Evolutionary conservation across 1,140 invertebrate species (phyloP).

Genomic region (Drosophila simulans): DNA sequence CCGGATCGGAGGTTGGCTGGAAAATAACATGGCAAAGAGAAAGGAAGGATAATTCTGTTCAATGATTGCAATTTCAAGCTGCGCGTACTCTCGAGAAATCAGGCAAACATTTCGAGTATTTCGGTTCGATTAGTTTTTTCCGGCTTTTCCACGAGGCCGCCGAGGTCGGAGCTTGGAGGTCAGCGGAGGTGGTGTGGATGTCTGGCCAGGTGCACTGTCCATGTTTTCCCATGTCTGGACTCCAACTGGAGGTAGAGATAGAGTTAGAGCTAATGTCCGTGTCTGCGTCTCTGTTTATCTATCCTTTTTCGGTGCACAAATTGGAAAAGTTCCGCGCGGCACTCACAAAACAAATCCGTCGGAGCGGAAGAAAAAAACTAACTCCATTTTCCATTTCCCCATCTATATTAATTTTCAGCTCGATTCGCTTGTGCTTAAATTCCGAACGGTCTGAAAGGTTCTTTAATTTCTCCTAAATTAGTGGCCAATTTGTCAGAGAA

Average conservation of each 20-base stretch:
- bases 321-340: slow-evolving; percentile 70
- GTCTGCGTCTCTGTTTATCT: slow-evolving; percentile 65
- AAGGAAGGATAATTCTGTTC: slow-evolving; percentile 53
- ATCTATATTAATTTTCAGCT: slow-evolving; percentile 75
- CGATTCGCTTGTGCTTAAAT: slow-evolving; percentile 25
- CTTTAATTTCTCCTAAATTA: slow-evolving; percentile 62
- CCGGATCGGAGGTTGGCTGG: not conserved
- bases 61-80: slow-evolving; percentile 69
- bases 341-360: slow-evolving; percentile 48
- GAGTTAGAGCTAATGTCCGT: slow-evolving; percentile 48
- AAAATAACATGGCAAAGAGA: slow-evolving; percentile 11
- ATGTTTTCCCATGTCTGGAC: slow-evolving; percentile 42
- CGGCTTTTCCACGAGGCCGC: slow-evolving; percentile 26
- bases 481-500: slow-evolving; percentile 47
- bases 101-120: slow-evolving; percentile 72
- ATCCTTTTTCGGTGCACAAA: slow-evolving; percentile 62
- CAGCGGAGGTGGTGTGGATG: slow-evolving; percentile 14
- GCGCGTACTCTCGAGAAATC: slow-evolving; percentile 76
- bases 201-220: slow-evolving; percentile 49
- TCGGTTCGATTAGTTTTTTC: slow-evolving; percentile 75
- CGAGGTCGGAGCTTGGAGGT: slow-evolving; percentile 28
- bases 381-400: slow-evolving; percentile 29
- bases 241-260: not conserved
- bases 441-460: slow-evolving; percentile 29
- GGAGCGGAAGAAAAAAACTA: not conserved